Percentiles rank a stretch among this genome's conserved stretches.
phyloP scores from a whole-genome alignment of 2,888 invertebrate genomes.

The Camptogramma bilineatum region DNA sequence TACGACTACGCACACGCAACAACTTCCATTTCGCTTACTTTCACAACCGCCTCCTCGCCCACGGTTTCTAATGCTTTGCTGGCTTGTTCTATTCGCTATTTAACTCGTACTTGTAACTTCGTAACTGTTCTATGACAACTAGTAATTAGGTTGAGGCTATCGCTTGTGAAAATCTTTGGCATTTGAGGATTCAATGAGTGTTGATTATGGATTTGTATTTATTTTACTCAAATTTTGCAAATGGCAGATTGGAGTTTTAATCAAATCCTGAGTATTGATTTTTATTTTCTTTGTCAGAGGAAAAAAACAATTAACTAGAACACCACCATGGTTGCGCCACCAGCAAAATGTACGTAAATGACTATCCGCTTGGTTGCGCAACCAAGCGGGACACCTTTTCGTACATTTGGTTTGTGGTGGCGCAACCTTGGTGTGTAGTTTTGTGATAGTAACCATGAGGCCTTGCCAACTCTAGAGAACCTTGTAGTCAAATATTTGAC shows the following conservation, averaged over 20 bases:
- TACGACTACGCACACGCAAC: constrained; percentile 54
- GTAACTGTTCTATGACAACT: constrained; percentile 3
- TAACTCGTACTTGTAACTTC: constrained; percentile 10
- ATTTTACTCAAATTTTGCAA: too few relatives aligned
- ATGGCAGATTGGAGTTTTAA: too few relatives aligned
- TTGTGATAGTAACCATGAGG: background rate
- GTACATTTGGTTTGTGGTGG: too few relatives aligned
- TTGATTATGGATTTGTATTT: too few relatives aligned
- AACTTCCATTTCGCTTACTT: constrained; percentile 72
- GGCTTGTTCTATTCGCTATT: constrained; percentile 23
- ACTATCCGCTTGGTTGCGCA: too few relatives aligned
- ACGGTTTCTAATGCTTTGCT: constrained; percentile 60
- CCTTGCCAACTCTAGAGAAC: constrained; percentile 9
- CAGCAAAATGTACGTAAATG: too few relatives aligned
- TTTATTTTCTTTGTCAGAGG: constrained; percentile 13
- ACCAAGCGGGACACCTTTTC: too few relatives aligned
- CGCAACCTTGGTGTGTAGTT: too few relatives aligned
- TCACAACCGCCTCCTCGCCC: constrained; percentile 67
- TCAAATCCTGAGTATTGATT: constrained; percentile 7
- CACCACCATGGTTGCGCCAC: too few relatives aligned
- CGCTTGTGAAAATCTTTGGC: background rate
- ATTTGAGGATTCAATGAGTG: background rate
- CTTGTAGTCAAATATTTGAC: constrained; percentile 12
- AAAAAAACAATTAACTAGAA: too few relatives aligned
- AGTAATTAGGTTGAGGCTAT: background rate